A percentile compares a stretch with the other conserved stretches of the same genome.
Conservation (phyloP, 2,888 invertebrate species). For the Drosophila kanekoi region DNA sequence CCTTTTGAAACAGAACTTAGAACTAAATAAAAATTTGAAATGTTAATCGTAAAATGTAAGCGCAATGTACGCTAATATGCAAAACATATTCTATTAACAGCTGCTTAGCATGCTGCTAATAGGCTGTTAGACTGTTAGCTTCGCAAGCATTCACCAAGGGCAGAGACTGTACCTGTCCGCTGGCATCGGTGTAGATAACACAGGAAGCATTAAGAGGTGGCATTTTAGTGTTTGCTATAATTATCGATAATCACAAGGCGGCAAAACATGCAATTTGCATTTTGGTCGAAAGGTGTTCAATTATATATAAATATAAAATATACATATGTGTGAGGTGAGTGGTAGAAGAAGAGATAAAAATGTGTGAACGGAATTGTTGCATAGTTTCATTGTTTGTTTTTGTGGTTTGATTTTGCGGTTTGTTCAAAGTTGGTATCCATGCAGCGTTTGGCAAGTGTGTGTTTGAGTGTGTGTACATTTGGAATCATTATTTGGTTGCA, state of each 20-base stretch:
- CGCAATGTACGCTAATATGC: constrained; percentile 26
- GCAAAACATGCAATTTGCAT: constrained; percentile 51
- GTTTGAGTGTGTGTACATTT: constrained; percentile 27
- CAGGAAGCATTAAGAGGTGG: constrained; percentile 94
- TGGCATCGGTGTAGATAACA: constrained; percentile 97
- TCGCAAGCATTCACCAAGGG: constrained; percentile 26
- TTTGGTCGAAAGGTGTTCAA: constrained; percentile 15
- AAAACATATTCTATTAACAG: constrained; percentile 33
- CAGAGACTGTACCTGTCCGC: constrained; percentile 91
- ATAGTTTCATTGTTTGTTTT: constrained; percentile 38
- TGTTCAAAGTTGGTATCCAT: constrained; percentile 56
- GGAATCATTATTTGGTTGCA: constrained; percentile 45
- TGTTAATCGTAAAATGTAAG: background rate
- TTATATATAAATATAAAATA: constrained; percentile 11
- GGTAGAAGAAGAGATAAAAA: constrained; percentile 9
- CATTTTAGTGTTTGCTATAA: constrained; percentile 86
- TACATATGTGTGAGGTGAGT: constrained; percentile 13
- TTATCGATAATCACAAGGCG: constrained; percentile 37
- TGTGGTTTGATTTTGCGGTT: constrained; percentile 45
- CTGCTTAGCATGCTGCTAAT: constrained; percentile 42
- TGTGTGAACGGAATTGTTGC: constrained; percentile 32
- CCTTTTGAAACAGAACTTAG: constrained; percentile 36
- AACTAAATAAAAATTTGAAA: constrained; percentile 20
- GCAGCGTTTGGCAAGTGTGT: constrained; percentile 45
- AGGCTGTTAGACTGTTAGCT: constrained; percentile 22